A percentile compares a stretch with the other conserved stretches of the same genome.
phyloP scores from a whole-genome alignment of 2,888 invertebrate genomes.

The Muschampia plurimacula region DNA sequence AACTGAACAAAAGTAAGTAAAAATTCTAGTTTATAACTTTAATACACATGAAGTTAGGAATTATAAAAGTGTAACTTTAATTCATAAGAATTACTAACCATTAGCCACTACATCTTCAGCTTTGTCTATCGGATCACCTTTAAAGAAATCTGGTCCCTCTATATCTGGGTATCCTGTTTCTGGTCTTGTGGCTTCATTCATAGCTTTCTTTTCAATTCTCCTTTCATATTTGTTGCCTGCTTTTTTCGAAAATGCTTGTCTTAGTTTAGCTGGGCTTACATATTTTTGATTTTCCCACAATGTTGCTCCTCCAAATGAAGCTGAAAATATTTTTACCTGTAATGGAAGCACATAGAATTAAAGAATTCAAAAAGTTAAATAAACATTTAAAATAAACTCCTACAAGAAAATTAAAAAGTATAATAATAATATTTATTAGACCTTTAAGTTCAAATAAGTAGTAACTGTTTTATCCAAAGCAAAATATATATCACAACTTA shows the following conservation, averaged over 20 bases:
- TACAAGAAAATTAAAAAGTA: too few species aligned
- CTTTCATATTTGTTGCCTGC: constrained; percentile 90
- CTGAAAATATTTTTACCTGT: constrained; percentile 96
- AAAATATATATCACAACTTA: too few species aligned
- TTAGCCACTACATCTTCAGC: constrained; percentile 82
- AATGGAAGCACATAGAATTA: constrained; percentile 56
- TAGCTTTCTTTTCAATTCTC: constrained; percentile 90
- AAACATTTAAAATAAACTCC: too few species aligned
- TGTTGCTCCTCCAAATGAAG: constrained; percentile 96
- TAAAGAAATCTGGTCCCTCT: constrained; percentile 91
- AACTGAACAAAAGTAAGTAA: too few species aligned
- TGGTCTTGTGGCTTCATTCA: constrained; percentile 83
- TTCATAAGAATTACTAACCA: constrained; percentile 56
- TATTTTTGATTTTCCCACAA: constrained; percentile 98
- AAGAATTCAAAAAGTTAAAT: not conserved
- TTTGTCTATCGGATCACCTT: constrained; percentile 86
- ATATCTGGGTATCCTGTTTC: constrained; percentile 90
- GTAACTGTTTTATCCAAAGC: too few species aligned
- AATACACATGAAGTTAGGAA: too few species aligned
- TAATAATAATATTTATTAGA: too few species aligned
- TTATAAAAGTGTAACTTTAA: not conserved
- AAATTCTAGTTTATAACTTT: too few species aligned
- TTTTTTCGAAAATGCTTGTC: constrained; percentile 88
- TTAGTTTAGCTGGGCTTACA: constrained; percentile 94
- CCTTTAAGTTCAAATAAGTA: too few species aligned